phyloP scores from a whole-genome alignment of 1,140 invertebrate genomes.

The Chionoecetes opilio region DNA sequence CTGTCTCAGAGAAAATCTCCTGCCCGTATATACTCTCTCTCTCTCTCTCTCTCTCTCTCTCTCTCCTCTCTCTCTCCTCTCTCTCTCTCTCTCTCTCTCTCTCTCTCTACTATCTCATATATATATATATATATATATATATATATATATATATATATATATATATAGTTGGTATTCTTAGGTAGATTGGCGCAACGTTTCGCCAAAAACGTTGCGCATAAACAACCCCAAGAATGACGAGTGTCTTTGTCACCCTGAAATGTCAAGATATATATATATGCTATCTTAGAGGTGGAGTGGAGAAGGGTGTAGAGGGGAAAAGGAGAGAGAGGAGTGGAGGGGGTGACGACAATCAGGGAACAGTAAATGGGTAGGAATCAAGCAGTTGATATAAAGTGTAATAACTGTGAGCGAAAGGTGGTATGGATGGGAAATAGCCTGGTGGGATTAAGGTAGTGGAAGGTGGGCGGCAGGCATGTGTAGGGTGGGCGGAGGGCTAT shows the following conservation, averaged over 20 bases:
- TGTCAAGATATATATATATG: too few species aligned
- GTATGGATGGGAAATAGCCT: background rate
- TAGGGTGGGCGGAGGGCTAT: background rate
- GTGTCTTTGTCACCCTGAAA: too few species aligned
- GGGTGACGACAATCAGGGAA: too few species aligned
- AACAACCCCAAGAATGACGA: too few species aligned
- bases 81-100: constrained; percentile 8
- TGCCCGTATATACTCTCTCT: too few species aligned
- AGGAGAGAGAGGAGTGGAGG: background rate
- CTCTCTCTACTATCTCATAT: background rate
- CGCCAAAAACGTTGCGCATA: too few species aligned
- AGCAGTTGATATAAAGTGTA: too few species aligned
- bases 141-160: background rate
- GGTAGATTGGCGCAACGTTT: too few species aligned
- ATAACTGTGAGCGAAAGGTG: background rate
- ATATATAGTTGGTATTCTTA: too few species aligned
- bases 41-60: constrained; percentile 23
- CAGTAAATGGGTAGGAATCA: too few species aligned
- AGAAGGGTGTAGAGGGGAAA: background rate
- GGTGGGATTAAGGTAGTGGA: background rate
- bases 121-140: background rate
- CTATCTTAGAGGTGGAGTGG: background rate
- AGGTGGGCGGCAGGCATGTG: background rate
- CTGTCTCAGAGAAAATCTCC: too few species aligned
- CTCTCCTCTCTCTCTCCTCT: background rate